A percentile compares a stretch with the other conserved stretches of the same genome.
These are phyloP conservation scores for Parotia lawesii DNA, from an alignment of 2,113 vertebrate species.

Conservation along the genomic window DNA sequence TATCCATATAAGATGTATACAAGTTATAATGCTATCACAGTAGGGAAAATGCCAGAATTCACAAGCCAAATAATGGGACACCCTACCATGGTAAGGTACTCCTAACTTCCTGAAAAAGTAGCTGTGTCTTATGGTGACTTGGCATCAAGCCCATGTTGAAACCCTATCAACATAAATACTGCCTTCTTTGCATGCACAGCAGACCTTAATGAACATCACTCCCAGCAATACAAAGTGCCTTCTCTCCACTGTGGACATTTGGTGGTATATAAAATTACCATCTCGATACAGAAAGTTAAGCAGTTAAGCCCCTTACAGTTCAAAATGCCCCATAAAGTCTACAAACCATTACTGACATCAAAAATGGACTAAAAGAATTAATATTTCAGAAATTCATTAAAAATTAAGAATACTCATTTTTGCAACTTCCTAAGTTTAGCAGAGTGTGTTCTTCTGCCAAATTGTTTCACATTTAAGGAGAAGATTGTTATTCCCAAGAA, in stretches of 20 bases:
- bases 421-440: slow-evolving; percentile 52
- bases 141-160: neutral
- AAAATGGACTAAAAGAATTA: slow-evolving; percentile 65
- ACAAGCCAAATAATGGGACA: neutral
- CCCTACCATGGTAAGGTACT: neutral
- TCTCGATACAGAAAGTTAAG: slow-evolving; percentile 24
- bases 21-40: neutral
- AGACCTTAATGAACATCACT: neutral
- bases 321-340: slow-evolving; percentile 43
- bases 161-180: neutral
- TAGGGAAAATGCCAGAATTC: slow-evolving; percentile 18
- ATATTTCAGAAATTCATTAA: slow-evolving; percentile 71
- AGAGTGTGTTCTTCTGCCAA: slow-evolving; percentile 36
- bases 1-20: neutral
- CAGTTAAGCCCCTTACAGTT: slow-evolving; percentile 18
- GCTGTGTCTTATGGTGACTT: neutral
- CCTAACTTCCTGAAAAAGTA: slow-evolving; percentile 1
- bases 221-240: slow-evolving; percentile 18
- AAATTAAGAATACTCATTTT: slow-evolving; percentile 67
- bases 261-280: neutral
- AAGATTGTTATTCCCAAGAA: slow-evolving; percentile 18
- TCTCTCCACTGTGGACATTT: neutral
- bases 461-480: slow-evolving; percentile 42
- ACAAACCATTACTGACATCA: slow-evolving; percentile 59
- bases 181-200: neutral